Base-by-base conservation (phyloP, 1,140 invertebrate species). In the Batillaria attramentaria region DNA sequence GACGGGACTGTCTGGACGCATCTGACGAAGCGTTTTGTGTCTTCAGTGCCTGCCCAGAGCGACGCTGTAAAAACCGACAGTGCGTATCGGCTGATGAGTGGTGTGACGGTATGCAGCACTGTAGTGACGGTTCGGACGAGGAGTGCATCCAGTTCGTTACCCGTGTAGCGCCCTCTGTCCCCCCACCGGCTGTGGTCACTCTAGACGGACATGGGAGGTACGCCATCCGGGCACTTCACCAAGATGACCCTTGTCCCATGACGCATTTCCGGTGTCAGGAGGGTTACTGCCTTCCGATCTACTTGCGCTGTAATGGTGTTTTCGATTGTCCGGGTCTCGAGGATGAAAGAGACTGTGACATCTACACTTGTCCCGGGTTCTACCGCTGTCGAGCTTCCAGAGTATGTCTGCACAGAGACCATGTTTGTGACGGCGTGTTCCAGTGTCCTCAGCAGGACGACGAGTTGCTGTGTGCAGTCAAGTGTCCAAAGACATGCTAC, bases 401-500 rank as follows among this genome's bases (percentile, higher is more conserved):
- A 10, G 65, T 79, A 20, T 78, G 76, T 57, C 41, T 68, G 39
- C 41, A 66, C 35, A 46, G 46, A 24, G 35, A 75, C 5, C 72
- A 79, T 46, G 16, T 79, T 10, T 79, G 78, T 70, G 78, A 79
- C 43, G 60, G 70, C 24, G n/a, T 39, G 28, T 62, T 28, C 65
- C 43, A 79, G 41, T 77, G 78, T 65, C 78, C 78, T 31, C 24
- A 79, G 2, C 78, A 68, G n/a, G 78, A 79, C 39, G 78, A 79
- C 20, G n/a, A n/a, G n/a, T n/a, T n/a, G n/a, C n/a, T n/a, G n/a
- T n/a, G n/a, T n/a, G n/a, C n/a, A n/a, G n/a, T n/a, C n/a, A n/a
- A n/a, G n/a, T n/a, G n/a, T n/a, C n/a, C n/a, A n/a, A n/a, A n/a
- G n/a, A n/a, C n/a, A n/a, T n/a, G n/a, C n/a, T n/a, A n/a, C n/a